These are phyloP conservation scores for Climacteris rufus DNA, from an alignment of 2,113 vertebrate species.

Conservation along the genomic window DNA sequence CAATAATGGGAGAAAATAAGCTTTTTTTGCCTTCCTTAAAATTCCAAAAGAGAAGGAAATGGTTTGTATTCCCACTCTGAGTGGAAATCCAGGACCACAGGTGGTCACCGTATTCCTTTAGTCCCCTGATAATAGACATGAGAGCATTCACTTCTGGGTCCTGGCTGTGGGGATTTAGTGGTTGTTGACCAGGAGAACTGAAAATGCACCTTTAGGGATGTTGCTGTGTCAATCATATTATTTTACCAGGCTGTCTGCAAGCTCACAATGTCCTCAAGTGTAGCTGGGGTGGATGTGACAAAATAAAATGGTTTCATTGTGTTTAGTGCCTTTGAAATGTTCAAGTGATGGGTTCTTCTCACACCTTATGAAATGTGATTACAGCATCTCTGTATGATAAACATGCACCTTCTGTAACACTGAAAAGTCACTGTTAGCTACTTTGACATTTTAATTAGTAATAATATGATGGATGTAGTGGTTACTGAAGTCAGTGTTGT, in stretches of 20 bases:
- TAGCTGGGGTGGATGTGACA: not conserved
- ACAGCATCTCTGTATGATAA: not conserved
- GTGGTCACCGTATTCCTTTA: not conserved
- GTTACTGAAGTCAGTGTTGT: not conserved
- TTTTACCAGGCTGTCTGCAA: not conserved
- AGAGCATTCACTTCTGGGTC: not conserved
- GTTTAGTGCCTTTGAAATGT: not conserved
- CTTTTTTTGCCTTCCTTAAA: not conserved
- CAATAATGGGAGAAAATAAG: not conserved
- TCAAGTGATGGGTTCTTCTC: not conserved
- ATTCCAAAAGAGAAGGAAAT: not conserved
- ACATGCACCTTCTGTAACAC: not conserved
- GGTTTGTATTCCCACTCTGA: not conserved
- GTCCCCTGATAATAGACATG: not conserved
- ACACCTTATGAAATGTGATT: not conserved
- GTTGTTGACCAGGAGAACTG: not conserved
- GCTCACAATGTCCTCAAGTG: not conserved
- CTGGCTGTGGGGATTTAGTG: not conserved
- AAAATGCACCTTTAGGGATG: fast-evolving
- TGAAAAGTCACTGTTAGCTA: not conserved
- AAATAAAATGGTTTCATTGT: not conserved
- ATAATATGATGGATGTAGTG: not conserved
- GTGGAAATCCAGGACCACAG: not conserved
- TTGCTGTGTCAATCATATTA: fast-evolving
- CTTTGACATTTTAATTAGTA: not conserved